phyloP scores from a whole-genome alignment of 2,113 vertebrate species.

The Holacanthus passer region DNA sequence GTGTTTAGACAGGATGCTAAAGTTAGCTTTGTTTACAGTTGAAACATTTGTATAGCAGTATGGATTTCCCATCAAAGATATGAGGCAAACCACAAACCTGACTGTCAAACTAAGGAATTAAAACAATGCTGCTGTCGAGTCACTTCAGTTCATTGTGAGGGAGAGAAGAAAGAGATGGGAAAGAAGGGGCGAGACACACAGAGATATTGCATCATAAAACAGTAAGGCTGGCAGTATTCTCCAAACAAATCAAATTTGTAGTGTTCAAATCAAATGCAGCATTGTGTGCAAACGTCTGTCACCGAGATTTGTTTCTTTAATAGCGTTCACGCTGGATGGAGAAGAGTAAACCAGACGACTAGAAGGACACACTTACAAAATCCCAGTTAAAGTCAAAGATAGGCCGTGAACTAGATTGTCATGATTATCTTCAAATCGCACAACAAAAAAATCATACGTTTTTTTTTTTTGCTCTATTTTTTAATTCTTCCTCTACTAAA shows the following conservation, averaged over 20 bases:
- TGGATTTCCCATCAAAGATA: conserved; percentile 48
- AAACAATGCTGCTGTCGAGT: conserved; percentile 18
- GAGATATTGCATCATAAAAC: conserved; percentile 40
- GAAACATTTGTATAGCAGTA: conserved; percentile 20
- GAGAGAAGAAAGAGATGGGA: background rate
- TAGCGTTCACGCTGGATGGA: background rate
- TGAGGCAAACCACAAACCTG: conserved; percentile 38
- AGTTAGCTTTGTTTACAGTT: conserved; percentile 21
- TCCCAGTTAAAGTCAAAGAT: background rate
- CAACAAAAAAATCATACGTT: background rate
- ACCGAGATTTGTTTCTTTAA: conserved; percentile 22
- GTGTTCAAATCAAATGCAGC: conserved; percentile 24
- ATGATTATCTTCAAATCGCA: background rate
- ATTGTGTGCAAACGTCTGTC: conserved; percentile 30
- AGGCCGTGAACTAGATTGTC: background rate
- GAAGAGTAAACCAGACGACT: background rate
- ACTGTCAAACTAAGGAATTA: conserved; percentile 18
- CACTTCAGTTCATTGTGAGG: conserved; percentile 19
- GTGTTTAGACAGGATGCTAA: background rate
- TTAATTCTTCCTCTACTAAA: background rate
- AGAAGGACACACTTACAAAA: background rate
- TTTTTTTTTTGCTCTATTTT: background rate
- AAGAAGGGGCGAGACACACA: background rate
- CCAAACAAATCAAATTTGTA: conserved; percentile 38
- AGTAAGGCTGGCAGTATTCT: background rate